Evolutionary conservation across 2,888 invertebrate species (phyloP).

Genomic region (Zhengitettix transpicula): DNA sequence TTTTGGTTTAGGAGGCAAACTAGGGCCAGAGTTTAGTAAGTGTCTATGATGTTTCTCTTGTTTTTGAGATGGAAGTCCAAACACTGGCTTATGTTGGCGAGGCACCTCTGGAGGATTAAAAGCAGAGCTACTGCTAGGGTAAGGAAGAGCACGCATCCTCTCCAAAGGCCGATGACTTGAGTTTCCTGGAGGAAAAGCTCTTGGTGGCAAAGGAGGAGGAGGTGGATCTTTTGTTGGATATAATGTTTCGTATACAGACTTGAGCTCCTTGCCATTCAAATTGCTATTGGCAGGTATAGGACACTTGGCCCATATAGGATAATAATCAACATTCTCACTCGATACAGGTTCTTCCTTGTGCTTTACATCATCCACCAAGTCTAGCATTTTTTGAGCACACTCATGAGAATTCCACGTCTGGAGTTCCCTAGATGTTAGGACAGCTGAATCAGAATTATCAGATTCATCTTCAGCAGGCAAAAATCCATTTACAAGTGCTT

Average conservation of each 20-base stretch:
- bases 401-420: slow-evolving; percentile 38
- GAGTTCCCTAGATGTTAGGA: slow-evolving; percentile 22
- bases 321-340: slow-evolving; percentile 41
- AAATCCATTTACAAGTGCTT: slow-evolving; percentile 10
- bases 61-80: no score
- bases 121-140: slow-evolving; percentile 13
- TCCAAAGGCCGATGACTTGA: slow-evolving; percentile 54
- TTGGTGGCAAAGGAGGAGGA: slow-evolving; percentile 55
- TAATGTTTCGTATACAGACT: slow-evolving; percentile 17
- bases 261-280: slow-evolving; percentile 26
- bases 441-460: not conserved
- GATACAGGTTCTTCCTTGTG: slow-evolving; percentile 33
- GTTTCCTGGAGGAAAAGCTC: slow-evolving; percentile 23
- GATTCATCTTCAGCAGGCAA: not conserved
- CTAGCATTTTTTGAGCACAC: slow-evolving; percentile 19
- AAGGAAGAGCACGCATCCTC: slow-evolving; percentile 36
- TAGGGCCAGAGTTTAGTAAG: slow-evolving; percentile 11
- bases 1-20: slow-evolving; percentile 18
- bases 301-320: slow-evolving; percentile 43
- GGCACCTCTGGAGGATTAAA: slow-evolving; percentile 8
- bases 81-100: slow-evolving; percentile 40
- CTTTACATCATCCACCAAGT: slow-evolving; percentile 23
- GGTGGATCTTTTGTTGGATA: slow-evolving; percentile 17
- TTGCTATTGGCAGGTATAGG: slow-evolving; percentile 29
- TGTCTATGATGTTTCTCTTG: no score